Conservation (phyloP, 2,113 vertebrate species). For the Mobula birostris region DNA sequence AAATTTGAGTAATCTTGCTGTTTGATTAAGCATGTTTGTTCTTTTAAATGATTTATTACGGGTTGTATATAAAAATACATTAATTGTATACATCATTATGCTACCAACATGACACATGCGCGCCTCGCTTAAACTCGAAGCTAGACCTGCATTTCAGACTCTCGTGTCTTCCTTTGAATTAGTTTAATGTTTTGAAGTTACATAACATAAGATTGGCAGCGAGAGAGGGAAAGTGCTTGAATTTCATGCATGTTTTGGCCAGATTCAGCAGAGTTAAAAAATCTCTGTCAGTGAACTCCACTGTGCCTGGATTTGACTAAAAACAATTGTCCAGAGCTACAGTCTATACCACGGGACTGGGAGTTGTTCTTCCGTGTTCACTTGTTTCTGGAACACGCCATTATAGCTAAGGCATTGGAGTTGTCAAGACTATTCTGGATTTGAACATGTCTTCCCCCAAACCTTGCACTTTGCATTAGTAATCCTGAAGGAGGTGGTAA, state of each 20-base stretch:
- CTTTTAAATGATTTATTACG: too few relatives aligned
- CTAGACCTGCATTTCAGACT: too few relatives aligned
- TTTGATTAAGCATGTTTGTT: too few relatives aligned
- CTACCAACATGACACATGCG: too few relatives aligned
- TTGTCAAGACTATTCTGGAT: not conserved
- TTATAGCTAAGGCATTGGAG: not conserved
- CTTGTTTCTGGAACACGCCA: not conserved
- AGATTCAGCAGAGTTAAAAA: not conserved
- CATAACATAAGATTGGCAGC: too few relatives aligned
- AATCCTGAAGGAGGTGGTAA: not conserved
- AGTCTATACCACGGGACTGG: not conserved
- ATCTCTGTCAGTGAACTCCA: not conserved
- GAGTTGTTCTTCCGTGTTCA: not conserved
- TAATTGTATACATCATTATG: too few relatives aligned
- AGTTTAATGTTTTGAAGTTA: too few relatives aligned
- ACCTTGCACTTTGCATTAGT: not conserved
- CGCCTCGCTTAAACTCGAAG: too few relatives aligned
- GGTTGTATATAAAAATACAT: too few relatives aligned
- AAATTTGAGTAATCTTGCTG: too few relatives aligned
- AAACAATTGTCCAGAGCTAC: not conserved
- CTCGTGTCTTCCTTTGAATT: too few relatives aligned
- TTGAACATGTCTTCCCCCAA: not conserved
- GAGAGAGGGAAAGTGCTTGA: not conserved
- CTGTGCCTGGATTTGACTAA: not conserved
- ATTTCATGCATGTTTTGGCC: not conserved